Conservation (phyloP, 2,113 vertebrate species). For the Pteronura brasiliensis region DNA sequence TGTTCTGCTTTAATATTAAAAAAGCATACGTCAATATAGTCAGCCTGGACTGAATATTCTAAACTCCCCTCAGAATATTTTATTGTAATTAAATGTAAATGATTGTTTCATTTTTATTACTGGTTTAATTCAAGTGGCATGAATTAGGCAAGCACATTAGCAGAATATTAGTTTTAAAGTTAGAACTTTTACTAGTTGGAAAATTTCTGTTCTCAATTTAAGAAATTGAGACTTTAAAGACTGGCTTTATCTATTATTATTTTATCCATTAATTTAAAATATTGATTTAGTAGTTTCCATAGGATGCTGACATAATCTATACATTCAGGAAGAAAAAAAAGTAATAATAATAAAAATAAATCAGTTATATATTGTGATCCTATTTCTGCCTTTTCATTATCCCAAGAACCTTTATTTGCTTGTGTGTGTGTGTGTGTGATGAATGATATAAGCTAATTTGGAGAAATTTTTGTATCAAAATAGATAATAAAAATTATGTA, state of each 20-base stretch:
- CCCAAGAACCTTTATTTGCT: neutral
- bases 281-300: neutral
- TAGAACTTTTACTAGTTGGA: neutral
- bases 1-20: constrained; percentile 47
- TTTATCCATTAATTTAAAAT: neutral
- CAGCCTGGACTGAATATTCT: constrained; percentile 22
- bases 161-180: constrained; percentile 46
- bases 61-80: constrained; percentile 48
- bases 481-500: neutral
- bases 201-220: neutral
- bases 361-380: neutral
- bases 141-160: constrained; percentile 52
- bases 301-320: neutral
- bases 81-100: constrained; percentile 51
- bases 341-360: neutral
- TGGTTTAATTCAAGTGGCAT: constrained; percentile 57
- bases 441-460: neutral
- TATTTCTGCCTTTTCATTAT: neutral
- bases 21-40: neutral
- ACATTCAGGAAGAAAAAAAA: neutral
- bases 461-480: neutral
- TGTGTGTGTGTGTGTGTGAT: neutral
- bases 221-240: neutral
- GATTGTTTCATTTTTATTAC: constrained; percentile 49
- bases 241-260: neutral